These are phyloP conservation scores for Oreochromis tanganicae DNA, from an alignment of 2,113 vertebrate genomes.

Conservation along the genomic window DNA sequence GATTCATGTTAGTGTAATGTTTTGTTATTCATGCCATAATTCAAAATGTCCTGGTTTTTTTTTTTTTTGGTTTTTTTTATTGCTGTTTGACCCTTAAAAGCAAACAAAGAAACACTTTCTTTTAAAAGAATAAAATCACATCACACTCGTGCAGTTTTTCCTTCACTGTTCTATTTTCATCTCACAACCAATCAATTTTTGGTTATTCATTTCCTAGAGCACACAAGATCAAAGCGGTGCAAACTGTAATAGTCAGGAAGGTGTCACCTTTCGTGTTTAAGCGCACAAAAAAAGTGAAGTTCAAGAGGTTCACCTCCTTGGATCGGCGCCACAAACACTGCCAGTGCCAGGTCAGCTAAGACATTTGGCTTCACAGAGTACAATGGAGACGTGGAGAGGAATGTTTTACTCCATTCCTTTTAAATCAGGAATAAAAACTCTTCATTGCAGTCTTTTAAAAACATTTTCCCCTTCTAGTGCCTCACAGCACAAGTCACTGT, in stretches of 20 bases:
- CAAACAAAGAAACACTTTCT: neutral
- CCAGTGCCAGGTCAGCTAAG: neutral
- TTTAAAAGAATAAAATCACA: neutral
- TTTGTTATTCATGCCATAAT: neutral
- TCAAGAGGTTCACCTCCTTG: neutral
- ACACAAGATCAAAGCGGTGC: neutral
- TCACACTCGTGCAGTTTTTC: neutral
- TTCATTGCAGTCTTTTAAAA: neutral
- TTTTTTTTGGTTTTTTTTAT: neutral
- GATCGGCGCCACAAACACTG: neutral
- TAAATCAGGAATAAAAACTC: neutral
- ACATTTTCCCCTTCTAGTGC: neutral
- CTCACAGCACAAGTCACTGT: neutral
- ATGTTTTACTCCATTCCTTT: neutral
- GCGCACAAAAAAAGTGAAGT: neutral
- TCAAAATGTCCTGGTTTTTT: neutral
- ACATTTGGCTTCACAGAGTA: neutral
- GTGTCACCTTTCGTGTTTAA: neutral
- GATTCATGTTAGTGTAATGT: neutral
- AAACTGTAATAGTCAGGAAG: neutral
- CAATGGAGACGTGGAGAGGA: neutral
- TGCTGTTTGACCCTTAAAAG: neutral
- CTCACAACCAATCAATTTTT: neutral
- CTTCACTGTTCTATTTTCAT: too few relatives aligned
- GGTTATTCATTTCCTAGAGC: neutral